These are phyloP conservation scores for Perithous albicinctus DNA, from an alignment of 2,888 invertebrate genomes.

Conservation along the genomic window DNA sequence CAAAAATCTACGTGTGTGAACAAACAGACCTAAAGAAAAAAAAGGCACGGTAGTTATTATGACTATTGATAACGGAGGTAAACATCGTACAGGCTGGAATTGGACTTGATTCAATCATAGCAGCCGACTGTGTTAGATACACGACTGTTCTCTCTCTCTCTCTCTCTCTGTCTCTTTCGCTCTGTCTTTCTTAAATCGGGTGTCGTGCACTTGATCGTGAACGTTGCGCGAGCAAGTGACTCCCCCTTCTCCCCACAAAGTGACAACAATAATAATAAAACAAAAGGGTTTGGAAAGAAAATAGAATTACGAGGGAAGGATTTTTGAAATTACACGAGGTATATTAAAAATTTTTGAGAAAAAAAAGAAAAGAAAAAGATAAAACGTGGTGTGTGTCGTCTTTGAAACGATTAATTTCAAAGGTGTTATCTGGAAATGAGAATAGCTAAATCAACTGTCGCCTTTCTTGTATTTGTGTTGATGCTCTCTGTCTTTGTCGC, in stretches of 20 bases:
- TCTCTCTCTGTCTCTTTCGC: too few species aligned
- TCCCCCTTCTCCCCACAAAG: too few species aligned
- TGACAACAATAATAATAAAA: background rate
- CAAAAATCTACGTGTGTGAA: conserved; percentile 1
- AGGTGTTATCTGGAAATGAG: conserved; percentile 85
- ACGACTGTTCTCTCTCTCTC: background rate
- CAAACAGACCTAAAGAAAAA: background rate
- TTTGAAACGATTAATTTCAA: background rate
- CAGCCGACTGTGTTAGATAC: too few species aligned
- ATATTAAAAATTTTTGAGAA: too few species aligned
- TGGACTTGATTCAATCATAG: conserved; percentile 54
- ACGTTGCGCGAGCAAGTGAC: too few species aligned
- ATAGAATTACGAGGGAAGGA: background rate
- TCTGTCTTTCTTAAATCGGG: too few species aligned
- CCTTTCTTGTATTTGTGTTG: conserved; percentile 88
- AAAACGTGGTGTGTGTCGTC: too few species aligned
- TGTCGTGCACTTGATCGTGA: too few species aligned
- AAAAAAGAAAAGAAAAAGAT: too few species aligned
- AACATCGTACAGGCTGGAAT: conserved; percentile 49
- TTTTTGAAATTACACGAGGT: too few species aligned
- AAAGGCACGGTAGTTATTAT: conserved; percentile 31
- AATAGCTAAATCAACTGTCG: conserved; percentile 88
- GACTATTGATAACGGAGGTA: conserved; percentile 45
- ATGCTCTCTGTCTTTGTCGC: conserved; percentile 89
- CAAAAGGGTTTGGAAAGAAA: background rate